phyloP scores from a whole-genome alignment of 2,797 vertebrate genomes.

The Gymnothorax reevesii region DNA sequence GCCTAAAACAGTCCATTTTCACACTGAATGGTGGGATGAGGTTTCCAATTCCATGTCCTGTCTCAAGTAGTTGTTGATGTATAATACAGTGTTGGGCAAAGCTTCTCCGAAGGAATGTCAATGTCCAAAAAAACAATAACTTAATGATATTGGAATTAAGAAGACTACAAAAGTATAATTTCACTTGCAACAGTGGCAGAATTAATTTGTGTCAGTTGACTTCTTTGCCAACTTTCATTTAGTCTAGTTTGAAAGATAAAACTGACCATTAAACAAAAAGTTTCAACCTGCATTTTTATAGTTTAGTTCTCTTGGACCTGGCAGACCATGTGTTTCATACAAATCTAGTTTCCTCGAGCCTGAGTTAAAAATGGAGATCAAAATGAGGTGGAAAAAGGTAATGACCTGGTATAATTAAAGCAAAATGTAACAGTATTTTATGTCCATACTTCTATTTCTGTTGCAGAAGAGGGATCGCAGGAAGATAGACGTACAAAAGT shows the following conservation, averaged over 20 bases:
- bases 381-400: neutral
- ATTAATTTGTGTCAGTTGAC: neutral
- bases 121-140: neutral
- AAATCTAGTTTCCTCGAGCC: neutral
- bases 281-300: neutral
- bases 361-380: neutral
- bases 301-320: neutral
- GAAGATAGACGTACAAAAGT: constrained; percentile 54
- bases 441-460: neutral
- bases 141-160: neutral
- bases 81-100: neutral
- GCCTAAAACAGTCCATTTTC: neutral
- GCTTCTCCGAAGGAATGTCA: neutral
- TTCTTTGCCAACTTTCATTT: neutral
- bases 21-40: neutral
- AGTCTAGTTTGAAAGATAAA: neutral
- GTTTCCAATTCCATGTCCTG: neutral
- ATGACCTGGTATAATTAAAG: neutral
- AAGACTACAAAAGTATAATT: neutral
- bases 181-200: neutral
- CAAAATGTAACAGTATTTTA: neutral
- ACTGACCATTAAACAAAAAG: neutral
- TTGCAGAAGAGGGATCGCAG: neutral
- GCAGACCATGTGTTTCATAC: neutral
- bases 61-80: neutral